phyloP scores from a whole-genome alignment of 2,113 vertebrate species.

The Albula glossodonta region DNA sequence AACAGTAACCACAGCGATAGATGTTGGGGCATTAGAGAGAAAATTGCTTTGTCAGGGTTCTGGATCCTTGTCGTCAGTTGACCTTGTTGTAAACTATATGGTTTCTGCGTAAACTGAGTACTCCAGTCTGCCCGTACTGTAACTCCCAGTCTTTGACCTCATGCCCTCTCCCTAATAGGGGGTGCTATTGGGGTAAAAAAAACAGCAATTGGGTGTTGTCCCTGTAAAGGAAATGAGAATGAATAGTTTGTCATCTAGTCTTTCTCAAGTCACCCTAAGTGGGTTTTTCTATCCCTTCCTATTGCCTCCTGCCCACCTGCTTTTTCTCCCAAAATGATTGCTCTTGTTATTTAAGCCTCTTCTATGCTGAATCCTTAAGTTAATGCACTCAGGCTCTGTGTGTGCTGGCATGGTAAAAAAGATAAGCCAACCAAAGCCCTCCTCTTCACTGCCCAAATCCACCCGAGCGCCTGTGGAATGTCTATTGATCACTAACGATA shows the following conservation, averaged over 20 bases:
- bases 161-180: too few species aligned
- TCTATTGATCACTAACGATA: slow-evolving; percentile 1
- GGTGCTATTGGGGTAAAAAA: too few species aligned
- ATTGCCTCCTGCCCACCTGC: neutral
- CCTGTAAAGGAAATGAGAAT: too few species aligned
- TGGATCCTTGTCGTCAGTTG: too few species aligned
- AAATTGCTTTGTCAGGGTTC: neutral
- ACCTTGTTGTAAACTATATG: too few species aligned
- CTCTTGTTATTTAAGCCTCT: neutral
- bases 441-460: neutral
- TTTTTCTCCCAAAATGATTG: neutral
- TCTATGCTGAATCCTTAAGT: neutral
- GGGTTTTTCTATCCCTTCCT: neutral
- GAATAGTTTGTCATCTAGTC: too few species aligned
- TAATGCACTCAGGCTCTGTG: neutral
- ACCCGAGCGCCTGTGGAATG: neutral
- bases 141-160: too few species aligned
- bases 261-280: too few species aligned
- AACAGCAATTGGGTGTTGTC: too few species aligned
- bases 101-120: too few species aligned
- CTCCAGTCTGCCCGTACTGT: too few species aligned
- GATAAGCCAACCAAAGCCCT: neutral
- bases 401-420: slow-evolving; percentile 1
- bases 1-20: neutral
- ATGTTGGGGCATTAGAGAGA: neutral